Percentiles rank a stretch among this genome's conserved stretches.
These are phyloP conservation scores for Seira musarum DNA, from an alignment of 2,888 invertebrate genomes.

Conservation along the genomic window DNA sequence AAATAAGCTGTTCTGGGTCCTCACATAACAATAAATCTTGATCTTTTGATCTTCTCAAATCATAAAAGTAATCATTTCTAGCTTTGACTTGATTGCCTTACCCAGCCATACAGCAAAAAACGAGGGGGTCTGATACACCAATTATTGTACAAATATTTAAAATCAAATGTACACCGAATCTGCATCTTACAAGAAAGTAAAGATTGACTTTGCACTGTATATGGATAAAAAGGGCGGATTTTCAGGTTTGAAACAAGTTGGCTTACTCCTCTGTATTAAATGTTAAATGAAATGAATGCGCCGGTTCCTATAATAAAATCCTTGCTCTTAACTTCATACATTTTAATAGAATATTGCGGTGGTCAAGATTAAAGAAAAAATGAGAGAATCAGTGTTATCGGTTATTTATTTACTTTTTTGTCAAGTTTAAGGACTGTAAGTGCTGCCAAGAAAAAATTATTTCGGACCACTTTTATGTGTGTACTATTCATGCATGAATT, in stretches of 20 bases:
- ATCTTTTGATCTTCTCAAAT: not conserved
- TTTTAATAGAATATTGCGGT: not conserved
- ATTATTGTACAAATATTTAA: constrained; percentile 15
- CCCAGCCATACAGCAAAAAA: not conserved
- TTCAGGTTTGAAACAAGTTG: not conserved
- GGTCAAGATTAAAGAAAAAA: constrained; percentile 5
- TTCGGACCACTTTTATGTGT: too few species aligned
- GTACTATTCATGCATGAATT: too few species aligned
- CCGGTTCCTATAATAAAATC: too few species aligned
- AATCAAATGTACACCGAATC: too few species aligned
- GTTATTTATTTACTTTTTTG: too few species aligned
- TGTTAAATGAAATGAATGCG: not conserved
- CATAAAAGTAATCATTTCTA: not conserved
- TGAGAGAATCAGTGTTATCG: not conserved
- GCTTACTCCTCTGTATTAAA: not conserved
- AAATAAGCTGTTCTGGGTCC: not conserved
- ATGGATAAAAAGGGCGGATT: not conserved
- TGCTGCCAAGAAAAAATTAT: too few species aligned
- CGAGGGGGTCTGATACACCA: not conserved
- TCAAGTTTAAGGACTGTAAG: too few species aligned
- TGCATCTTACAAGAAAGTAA: too few species aligned
- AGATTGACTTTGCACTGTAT: not conserved
- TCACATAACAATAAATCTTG: constrained; percentile 4
- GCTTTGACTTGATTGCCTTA: not conserved
- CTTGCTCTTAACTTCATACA: not conserved